phyloP scores from a whole-genome alignment of 2,113 vertebrate species.

The Ovis aries region ARS-UI_Ramb_v3.0 NC_056076.1:51879501-51880000 shows the following conservation, averaged over 20 bases:
- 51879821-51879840: neutral
- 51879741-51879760: neutral
- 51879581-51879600: neutral
- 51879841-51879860: neutral
- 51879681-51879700: neutral
- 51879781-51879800: neutral
- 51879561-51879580: neutral
- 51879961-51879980: too few species aligned
- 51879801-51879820: neutral
- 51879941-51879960: too few species aligned
- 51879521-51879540: neutral
- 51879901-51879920: too few species aligned
- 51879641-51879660: neutral
- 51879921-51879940: too few species aligned
- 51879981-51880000: too few species aligned
- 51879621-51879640: neutral
- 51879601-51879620: neutral
- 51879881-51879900: fast-evolving
- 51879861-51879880: too few species aligned
- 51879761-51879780: neutral
- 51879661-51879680: neutral
- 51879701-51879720: neutral
- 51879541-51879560: neutral
- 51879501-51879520: neutral
- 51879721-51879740: neutral